Conservation (phyloP, 2,113 vertebrate species). For the Smithornis capensis region DNA sequence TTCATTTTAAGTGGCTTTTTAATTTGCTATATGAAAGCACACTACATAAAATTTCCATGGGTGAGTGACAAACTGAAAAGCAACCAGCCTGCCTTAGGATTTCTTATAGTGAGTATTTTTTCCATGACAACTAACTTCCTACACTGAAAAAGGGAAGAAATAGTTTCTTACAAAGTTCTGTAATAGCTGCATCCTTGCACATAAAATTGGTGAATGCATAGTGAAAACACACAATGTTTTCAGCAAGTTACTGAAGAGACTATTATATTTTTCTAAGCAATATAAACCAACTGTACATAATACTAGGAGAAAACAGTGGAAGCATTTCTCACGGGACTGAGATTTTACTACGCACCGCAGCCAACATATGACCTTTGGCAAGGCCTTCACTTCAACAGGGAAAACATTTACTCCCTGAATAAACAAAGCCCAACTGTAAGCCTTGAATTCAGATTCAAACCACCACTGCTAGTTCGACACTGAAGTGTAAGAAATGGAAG, state of each 20-base stretch:
- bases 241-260: neutral
- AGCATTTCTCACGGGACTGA: neutral
- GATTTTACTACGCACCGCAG: neutral
- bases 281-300: neutral
- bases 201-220: neutral
- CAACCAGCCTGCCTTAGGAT: neutral
- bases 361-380: conserved; percentile 38
- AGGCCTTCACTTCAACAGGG: neutral
- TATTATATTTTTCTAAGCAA: neutral
- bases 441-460: neutral
- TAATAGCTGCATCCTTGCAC: neutral
- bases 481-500: neutral
- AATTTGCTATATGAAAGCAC: neutral
- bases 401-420: conserved; percentile 42
- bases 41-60: fast-evolving
- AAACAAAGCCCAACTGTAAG: conserved; percentile 27
- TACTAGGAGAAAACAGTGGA: neutral
- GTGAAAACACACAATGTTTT: neutral
- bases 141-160: neutral
- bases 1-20: neutral
- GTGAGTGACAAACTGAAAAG: neutral
- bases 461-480: neutral
- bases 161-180: neutral
- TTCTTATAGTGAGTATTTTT: neutral
- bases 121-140: neutral